Evolutionary conservation across 2,888 invertebrate genomes (phyloP).

Genomic region (Drosophila atripex): DNA sequence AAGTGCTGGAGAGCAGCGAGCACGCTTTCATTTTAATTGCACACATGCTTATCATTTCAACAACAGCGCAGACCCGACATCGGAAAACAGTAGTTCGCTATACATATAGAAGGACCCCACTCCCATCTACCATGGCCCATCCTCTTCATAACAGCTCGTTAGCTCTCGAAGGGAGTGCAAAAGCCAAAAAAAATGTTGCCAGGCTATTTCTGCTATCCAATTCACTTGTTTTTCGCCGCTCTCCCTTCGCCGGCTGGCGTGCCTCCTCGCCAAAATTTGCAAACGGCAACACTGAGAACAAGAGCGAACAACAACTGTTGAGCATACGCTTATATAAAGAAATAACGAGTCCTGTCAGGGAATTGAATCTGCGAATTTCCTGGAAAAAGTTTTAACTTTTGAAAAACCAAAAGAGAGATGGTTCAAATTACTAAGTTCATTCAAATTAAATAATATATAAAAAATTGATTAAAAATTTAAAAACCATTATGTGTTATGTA

Average conservation of each 20-base stretch:
- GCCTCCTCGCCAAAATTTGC: constrained; percentile 47
- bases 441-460: no score
- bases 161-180: constrained; percentile 46
- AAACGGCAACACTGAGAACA: constrained; percentile 43
- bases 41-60: constrained; percentile 80
- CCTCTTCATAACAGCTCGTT: constrained; percentile 58
- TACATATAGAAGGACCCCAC: constrained; percentile 20
- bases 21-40: constrained; percentile 80
- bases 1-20: constrained; percentile 48
- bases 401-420: no score
- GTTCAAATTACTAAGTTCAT: no score
- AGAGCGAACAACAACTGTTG: constrained; percentile 63
- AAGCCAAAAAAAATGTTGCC: constrained; percentile 51
- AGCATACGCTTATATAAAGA: constrained; percentile 46
- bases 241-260: neutral
- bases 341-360: neutral
- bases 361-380: neutral
- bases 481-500: no score
- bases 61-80: constrained; percentile 63
- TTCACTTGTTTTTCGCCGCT: constrained; percentile 41
- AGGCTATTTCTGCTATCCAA: constrained; percentile 59
- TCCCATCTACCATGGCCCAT: constrained; percentile 2
- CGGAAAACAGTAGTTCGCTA: constrained; percentile 20
- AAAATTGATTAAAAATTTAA: no score
- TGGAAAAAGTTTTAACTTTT: neutral